Evolutionary conservation across 2,113 vertebrate species (phyloP).

Genomic region (Brachionichthys hirsutus): DNA sequence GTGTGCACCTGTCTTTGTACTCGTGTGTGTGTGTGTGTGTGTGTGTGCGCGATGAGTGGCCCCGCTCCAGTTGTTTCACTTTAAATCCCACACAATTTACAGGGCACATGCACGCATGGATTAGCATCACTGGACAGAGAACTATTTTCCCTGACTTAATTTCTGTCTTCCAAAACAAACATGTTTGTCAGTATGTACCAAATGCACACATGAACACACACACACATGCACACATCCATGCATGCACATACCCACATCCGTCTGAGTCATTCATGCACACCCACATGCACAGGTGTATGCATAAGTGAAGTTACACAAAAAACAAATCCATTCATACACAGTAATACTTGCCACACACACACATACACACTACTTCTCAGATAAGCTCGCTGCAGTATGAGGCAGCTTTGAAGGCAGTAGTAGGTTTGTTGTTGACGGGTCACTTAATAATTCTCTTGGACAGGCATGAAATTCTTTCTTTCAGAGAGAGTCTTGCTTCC

Average conservation of each 20-base stretch:
- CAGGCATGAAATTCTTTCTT: slow-evolving; percentile 66
- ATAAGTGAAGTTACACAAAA: slow-evolving; percentile 21
- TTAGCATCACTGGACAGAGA: slow-evolving; percentile 32
- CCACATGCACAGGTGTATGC: slow-evolving; percentile 6
- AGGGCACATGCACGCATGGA: slow-evolving; percentile 21
- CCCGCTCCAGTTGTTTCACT: slow-evolving; percentile 53
- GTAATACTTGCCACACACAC: slow-evolving; percentile 20
- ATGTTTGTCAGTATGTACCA: slow-evolving; percentile 6
- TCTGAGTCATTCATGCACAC: not conserved
- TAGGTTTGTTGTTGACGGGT: slow-evolving; percentile 63
- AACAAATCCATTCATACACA: slow-evolving; percentile 24
- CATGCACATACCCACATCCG: not conserved
- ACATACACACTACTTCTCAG: slow-evolving; percentile 33
- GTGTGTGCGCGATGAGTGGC: slow-evolving; percentile 39
- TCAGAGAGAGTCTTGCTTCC: slow-evolving; percentile 23
- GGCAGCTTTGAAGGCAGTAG: slow-evolving; percentile 62
- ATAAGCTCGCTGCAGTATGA: slow-evolving; percentile 52
- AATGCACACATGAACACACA: not conserved
- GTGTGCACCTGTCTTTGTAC: not conserved
- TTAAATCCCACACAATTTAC: slow-evolving; percentile 21
- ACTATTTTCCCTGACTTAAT: slow-evolving; percentile 27
- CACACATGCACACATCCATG: no score
- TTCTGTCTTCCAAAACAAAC: slow-evolving; percentile 22
- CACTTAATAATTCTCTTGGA: slow-evolving; percentile 72
- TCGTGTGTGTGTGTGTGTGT: no score